Conservation (phyloP, 2,888 invertebrate genomes). For the Sarcophaga variegata region DNA sequence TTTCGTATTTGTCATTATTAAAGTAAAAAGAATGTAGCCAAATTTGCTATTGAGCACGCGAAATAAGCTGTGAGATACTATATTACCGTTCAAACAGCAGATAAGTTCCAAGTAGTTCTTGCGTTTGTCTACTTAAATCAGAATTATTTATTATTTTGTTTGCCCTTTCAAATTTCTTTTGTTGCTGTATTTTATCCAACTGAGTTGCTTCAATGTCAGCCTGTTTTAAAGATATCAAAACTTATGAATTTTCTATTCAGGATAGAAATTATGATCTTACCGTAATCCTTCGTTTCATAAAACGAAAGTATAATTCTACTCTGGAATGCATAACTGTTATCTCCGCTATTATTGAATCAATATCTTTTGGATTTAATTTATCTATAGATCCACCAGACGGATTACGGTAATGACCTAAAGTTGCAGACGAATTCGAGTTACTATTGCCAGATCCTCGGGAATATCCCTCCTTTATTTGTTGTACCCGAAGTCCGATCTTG, state of each 20-base stretch:
- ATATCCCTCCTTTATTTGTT: constrained; percentile 84
- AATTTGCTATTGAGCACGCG: too few relatives aligned
- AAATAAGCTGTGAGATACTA: not conserved
- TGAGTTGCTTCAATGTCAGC: constrained; percentile 85
- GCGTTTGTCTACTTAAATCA: constrained; percentile 89
- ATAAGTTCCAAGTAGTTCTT: constrained; percentile 93
- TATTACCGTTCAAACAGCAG: constrained; percentile 91
- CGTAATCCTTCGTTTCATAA: constrained; percentile 89
- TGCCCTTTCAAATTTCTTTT: constrained; percentile 82
- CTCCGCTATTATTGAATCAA: constrained; percentile 94
- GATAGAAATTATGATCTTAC: constrained; percentile 81
- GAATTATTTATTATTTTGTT: constrained; percentile 88
- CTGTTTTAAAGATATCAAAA: constrained; percentile 77
- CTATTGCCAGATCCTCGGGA: constrained; percentile 80
- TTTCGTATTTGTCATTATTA: too few relatives aligned
- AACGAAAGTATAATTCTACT: constrained; percentile 94
- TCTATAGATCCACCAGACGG: constrained; percentile 82
- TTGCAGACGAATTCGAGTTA: constrained; percentile 66
- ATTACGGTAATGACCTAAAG: constrained; percentile 79
- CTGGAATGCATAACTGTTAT: constrained; percentile 95
- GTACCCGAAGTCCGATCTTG: constrained; percentile 85
- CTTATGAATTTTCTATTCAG: not conserved
- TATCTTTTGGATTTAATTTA: constrained; percentile 89
- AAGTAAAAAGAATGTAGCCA: too few relatives aligned
- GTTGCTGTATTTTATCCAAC: constrained; percentile 83